These are phyloP conservation scores for Brachionichthys hirsutus DNA, from an alignment of 2,113 vertebrate species.

Conservation along the genomic window DNA sequence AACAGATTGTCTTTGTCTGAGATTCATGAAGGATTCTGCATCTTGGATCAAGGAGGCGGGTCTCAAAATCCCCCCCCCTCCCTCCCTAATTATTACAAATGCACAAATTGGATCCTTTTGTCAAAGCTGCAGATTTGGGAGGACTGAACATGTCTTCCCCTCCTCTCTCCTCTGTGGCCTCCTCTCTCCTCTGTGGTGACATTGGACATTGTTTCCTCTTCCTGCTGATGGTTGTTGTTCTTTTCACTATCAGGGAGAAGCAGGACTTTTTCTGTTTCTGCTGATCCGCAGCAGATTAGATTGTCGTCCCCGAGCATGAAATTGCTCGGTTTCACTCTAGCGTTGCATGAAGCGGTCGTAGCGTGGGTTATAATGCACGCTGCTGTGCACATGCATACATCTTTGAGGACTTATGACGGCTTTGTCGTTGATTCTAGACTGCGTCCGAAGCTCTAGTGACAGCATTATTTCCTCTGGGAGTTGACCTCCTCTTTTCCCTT, in stretches of 20 bases:
- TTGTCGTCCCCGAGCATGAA: conserved; percentile 28
- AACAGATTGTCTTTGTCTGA: conserved; percentile 58
- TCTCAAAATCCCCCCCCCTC: conserved; percentile 5
- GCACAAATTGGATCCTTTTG: conserved; percentile 47
- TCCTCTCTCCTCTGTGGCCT: conserved; percentile 27
- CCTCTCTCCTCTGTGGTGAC: conserved; percentile 38
- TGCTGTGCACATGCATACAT: background rate
- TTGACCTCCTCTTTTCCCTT: background rate
- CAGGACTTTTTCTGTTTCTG: conserved; percentile 70
- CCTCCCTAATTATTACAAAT: conserved; percentile 40
- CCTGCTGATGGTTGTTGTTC: conserved; percentile 69
- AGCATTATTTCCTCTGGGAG: conserved; percentile 22
- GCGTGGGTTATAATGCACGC: background rate
- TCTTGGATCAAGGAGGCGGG: conserved; percentile 20
- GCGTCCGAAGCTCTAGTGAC: conserved; percentile 35
- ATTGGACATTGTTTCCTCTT: conserved; percentile 65
- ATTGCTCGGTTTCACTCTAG: conserved; percentile 40
- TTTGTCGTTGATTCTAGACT: conserved; percentile 6
- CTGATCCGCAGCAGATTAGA: conserved; percentile 74
- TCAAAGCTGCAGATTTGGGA: conserved; percentile 42
- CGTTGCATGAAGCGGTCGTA: conserved; percentile 15
- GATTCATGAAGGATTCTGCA: conserved; percentile 40
- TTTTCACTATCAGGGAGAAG: conserved; percentile 64
- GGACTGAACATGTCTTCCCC: conserved; percentile 34
- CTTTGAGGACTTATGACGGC: conserved; percentile 6